These are phyloP conservation scores for Tapirus terrestris DNA, from an alignment of 2,113 vertebrate species.

Conservation along the genomic window DNA sequence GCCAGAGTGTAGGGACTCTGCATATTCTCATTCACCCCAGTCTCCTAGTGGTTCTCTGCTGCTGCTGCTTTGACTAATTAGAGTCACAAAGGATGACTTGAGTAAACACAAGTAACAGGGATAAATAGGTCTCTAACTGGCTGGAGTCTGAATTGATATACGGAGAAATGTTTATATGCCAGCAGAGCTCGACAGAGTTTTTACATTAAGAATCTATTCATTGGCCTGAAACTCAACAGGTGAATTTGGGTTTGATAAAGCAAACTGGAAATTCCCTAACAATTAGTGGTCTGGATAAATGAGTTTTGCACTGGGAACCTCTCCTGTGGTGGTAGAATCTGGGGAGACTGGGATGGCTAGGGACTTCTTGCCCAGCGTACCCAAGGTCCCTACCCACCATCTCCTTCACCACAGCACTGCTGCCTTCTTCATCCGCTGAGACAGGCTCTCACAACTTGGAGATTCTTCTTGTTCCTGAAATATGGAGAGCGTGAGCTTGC, in stretches of 20 bases:
- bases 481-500: neutral
- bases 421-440: neutral
- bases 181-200: neutral
- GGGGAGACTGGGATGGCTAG: slow-evolving; percentile 13
- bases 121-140: slow-evolving; percentile 16
- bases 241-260: slow-evolving; percentile 6
- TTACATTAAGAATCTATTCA: neutral
- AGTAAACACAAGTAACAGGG: slow-evolving; percentile 57
- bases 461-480: slow-evolving; percentile 27
- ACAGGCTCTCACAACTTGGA: neutral
- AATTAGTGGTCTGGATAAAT: neutral
- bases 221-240: neutral
- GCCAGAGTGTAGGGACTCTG: neutral
- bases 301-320: neutral
- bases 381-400: neutral
- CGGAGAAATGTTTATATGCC: slow-evolving; percentile 27
- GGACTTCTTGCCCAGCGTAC: neutral
- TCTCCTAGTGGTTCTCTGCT: neutral
- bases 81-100: slow-evolving; percentile 26
- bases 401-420: neutral
- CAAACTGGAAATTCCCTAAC: slow-evolving; percentile 21
- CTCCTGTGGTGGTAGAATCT: slow-evolving; percentile 1
- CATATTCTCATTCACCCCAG: neutral
- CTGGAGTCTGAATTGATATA: neutral
- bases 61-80: slow-evolving; percentile 50